Evolutionary conservation across 2,113 vertebrate species (phyloP).

Genomic region (Callionymus lyra): DNA sequence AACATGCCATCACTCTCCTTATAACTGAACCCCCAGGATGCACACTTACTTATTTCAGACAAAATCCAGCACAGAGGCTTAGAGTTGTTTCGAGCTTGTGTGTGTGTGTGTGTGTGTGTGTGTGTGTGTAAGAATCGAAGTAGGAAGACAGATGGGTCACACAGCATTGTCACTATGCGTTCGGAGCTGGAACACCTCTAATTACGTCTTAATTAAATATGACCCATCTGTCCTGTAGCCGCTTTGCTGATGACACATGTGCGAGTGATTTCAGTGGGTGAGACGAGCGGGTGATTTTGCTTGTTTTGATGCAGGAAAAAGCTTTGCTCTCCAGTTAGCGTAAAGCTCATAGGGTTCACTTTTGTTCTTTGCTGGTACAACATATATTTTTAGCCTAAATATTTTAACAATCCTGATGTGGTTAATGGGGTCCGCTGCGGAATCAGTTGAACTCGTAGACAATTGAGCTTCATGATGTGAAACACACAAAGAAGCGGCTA

Average conservation of each 20-base stretch:
- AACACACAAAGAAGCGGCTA: too few relatives aligned
- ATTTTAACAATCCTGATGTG: too few relatives aligned
- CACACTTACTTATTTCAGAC: conserved; percentile 25
- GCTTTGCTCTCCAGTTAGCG: too few relatives aligned
- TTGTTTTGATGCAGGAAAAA: too few relatives aligned
- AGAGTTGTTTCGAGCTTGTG: conserved; percentile 13
- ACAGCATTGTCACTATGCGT: conserved; percentile 33
- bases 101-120: conserved; percentile 9
- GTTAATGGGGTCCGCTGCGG: too few relatives aligned
- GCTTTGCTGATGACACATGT: conserved; percentile 17
- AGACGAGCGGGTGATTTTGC: too few relatives aligned
- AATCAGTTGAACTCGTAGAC: too few relatives aligned
- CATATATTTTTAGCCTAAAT: too few relatives aligned
- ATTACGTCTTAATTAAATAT: conserved; percentile 61
- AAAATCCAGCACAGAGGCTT: conserved; percentile 21
- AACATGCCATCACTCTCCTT: conserved; percentile 25
- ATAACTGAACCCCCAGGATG: conserved; percentile 35
- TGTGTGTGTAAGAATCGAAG: conserved; percentile 10
- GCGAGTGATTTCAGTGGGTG: background rate
- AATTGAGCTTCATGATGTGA: too few relatives aligned
- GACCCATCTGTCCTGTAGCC: conserved; percentile 35
- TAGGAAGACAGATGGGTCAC: conserved; percentile 48
- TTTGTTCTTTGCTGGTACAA: too few relatives aligned
- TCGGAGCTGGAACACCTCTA: conserved; percentile 38
- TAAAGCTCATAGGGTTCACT: too few relatives aligned